Evolutionary conservation across 1,140 invertebrate genomes (phyloP).

Genomic region (Araneus ventricosus): DNA sequence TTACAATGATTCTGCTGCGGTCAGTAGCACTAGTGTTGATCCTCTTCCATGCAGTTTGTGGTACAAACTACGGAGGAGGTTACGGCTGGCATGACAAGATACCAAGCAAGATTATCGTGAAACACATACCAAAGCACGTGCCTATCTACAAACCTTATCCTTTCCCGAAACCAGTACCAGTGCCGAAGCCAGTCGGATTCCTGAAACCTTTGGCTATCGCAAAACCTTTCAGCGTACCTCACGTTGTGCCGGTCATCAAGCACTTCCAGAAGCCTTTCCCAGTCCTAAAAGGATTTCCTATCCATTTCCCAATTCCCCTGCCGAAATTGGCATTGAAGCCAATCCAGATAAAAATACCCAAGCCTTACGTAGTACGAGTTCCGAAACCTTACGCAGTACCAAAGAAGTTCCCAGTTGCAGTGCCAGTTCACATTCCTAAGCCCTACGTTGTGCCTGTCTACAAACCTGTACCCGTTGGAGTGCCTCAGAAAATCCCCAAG

Average conservation of each 20-base stretch:
- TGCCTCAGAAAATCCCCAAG: slow-evolving; percentile 74
- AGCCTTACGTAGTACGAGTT: slow-evolving; percentile 70
- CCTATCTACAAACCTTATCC: slow-evolving; percentile 68
- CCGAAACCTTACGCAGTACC: slow-evolving; percentile 73
- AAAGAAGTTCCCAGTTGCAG: slow-evolving; percentile 73
- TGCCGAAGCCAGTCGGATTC: slow-evolving; percentile 64
- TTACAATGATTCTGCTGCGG: slow-evolving; percentile 13
- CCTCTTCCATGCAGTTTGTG: slow-evolving; percentile 40
- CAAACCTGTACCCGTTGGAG: slow-evolving; percentile 71
- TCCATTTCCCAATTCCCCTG: slow-evolving; percentile 65
- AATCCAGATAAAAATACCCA: slow-evolving; percentile 71
- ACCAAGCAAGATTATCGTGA: slow-evolving; percentile 67
- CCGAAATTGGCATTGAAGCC: slow-evolving; percentile 71
- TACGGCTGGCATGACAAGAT: slow-evolving; percentile 70
- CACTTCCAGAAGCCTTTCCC: slow-evolving; percentile 75
- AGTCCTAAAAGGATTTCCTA: slow-evolving; percentile 68
- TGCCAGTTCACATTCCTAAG: slow-evolving; percentile 74
- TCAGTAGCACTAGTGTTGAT: slow-evolving; percentile 29
- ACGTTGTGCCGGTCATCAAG: slow-evolving; percentile 75
- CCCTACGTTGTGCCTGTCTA: slow-evolving; percentile 73
- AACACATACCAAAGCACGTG: slow-evolving; percentile 71
- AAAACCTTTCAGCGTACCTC: slow-evolving; percentile 70
- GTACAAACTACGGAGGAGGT: slow-evolving; percentile 69
- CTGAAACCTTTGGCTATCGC: slow-evolving; percentile 73
- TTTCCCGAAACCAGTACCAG: slow-evolving; percentile 56